Evolutionary conservation across 2,888 invertebrate genomes (phyloP).

Genomic region (Heliconius cydno): DNA sequence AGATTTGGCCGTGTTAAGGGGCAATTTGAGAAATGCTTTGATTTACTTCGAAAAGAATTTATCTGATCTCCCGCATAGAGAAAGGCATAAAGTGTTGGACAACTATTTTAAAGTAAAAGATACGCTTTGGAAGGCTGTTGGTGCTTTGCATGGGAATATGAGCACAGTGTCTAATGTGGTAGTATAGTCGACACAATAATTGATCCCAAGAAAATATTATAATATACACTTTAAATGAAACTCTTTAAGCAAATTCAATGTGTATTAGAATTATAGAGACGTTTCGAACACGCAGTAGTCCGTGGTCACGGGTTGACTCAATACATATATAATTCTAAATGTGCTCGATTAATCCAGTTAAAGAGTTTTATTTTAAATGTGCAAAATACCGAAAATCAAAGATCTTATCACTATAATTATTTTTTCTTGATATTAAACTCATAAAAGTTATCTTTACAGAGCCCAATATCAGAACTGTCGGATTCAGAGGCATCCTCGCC

Average conservation of each 20-base stretch:
- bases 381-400: neutral
- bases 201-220: neutral
- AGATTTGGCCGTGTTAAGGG: slow-evolving; percentile 64
- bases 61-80: slow-evolving; percentile 51
- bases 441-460: slow-evolving; percentile 57
- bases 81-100: slow-evolving; percentile 54
- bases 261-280: neutral
- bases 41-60: slow-evolving; percentile 60
- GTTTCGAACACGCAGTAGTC: neutral
- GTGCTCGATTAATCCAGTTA: neutral
- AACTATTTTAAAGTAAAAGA: slow-evolving; percentile 65
- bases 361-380: neutral
- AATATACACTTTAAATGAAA: neutral
- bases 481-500: slow-evolving; percentile 81
- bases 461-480: slow-evolving; percentile 84
- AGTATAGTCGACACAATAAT: neutral
- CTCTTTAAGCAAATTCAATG: neutral
- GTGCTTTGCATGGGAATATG: slow-evolving; percentile 67
- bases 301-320: no score
- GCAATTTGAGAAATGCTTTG: slow-evolving; percentile 60
- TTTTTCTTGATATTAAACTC: neutral
- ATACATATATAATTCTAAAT: neutral
- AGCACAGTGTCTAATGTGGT: slow-evolving; percentile 47
- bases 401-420: neutral
- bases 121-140: slow-evolving; percentile 67